Conservation (phyloP, 2,797 vertebrate species). For the Eptatretus atami region DNA sequence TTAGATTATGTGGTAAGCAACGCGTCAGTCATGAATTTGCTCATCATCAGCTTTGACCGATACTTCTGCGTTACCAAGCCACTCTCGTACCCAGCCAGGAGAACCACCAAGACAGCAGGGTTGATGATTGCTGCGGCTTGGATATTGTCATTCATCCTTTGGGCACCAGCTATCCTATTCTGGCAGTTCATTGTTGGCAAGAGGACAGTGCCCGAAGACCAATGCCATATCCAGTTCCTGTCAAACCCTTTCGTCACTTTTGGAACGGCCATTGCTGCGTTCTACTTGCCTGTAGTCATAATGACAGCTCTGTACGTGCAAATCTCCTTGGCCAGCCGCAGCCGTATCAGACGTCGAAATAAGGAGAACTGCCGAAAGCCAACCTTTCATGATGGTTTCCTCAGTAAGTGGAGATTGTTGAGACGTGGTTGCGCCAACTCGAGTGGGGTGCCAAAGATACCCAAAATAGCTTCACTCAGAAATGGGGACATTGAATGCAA, state of each 20-base stretch:
- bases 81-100: conserved; percentile 47
- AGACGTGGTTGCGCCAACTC: conserved; percentile 38
- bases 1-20: conserved; percentile 90
- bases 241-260: conserved; percentile 77
- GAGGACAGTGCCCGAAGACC: conserved; percentile 27
- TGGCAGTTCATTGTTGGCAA: conserved; percentile 73
- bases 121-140: conserved; percentile 74
- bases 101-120: conserved; percentile 95
- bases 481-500: conserved; percentile 27
- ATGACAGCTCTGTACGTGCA: conserved; percentile 92
- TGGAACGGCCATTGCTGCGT: conserved; percentile 80
- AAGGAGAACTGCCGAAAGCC: conserved; percentile 23
- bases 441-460: conserved; percentile 21
- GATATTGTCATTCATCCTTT: conserved; percentile 83
- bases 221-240: conserved; percentile 86
- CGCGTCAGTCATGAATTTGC: conserved; percentile 82
- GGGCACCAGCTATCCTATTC: conserved; percentile 87
- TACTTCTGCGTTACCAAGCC: conserved; percentile 98
- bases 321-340: conserved; percentile 80
- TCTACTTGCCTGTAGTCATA: conserved; percentile 84
- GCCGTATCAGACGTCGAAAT: conserved; percentile 38
- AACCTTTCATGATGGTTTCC: conserved; percentile 17
- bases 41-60: conserved; percentile 91
- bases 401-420: conserved; percentile 32
- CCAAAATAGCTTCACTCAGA: conserved; percentile 40